Percentiles rank a stretch among this genome's conserved stretches.
phyloP scores from a whole-genome alignment of 2,888 invertebrate genomes.

The Chirona hameri region DNA sequence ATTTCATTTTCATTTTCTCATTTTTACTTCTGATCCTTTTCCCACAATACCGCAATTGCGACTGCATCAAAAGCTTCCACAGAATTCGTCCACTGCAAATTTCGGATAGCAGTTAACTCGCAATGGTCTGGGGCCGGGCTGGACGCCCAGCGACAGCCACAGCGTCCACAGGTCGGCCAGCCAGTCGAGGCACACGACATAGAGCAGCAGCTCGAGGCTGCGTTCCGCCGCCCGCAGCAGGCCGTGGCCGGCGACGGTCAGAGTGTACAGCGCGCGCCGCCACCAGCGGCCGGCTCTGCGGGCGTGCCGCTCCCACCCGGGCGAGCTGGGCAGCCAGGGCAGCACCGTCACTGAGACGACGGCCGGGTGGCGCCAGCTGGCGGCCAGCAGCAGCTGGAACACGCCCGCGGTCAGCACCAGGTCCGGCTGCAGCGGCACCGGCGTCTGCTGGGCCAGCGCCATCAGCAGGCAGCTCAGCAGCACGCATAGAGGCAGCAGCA shows the following conservation, averaged over 20 bases:
- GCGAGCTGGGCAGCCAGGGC: not conserved
- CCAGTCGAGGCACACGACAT: not conserved
- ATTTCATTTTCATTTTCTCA: no score
- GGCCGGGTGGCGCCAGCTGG: no score
- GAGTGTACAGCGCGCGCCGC: not conserved
- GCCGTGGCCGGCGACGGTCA: no score
- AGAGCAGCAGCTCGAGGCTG: not conserved
- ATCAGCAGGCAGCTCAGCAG: not conserved
- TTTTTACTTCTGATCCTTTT: no score
- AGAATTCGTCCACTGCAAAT: not conserved
- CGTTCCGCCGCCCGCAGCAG: not conserved
- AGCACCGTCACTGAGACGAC: not conserved
- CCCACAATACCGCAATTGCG: no score
- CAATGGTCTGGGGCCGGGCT: not conserved
- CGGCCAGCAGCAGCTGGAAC: conserved; percentile 1
- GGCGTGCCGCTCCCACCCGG: not conserved
- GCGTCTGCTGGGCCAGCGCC: not conserved
- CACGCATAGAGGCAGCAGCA: not conserved
- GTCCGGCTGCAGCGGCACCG: not conserved
- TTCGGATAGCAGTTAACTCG: not conserved
- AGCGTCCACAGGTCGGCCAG: not conserved
- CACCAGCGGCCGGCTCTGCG: not conserved
- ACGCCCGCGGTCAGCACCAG: not conserved
- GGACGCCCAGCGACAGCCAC: not conserved
- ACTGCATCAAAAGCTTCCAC: not conserved